These are phyloP conservation scores for Arctopsyche grandis DNA, from an alignment of 1,140 invertebrate genomes.

Conservation along the genomic window DNA sequence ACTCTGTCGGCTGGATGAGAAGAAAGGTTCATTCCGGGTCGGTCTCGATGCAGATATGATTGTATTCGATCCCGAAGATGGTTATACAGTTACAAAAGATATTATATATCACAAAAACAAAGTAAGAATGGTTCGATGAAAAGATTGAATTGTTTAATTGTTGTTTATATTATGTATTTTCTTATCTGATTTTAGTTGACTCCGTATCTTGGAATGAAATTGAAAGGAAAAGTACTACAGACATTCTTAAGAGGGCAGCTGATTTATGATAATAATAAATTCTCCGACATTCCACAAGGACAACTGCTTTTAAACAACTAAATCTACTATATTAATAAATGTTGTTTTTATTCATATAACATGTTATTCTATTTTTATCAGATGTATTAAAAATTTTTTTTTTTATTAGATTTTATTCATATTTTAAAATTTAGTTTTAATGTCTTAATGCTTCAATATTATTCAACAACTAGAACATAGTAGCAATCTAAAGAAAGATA, in stretches of 20 bases:
- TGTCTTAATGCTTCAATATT: too few species aligned
- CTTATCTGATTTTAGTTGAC: slow-evolving; percentile 57
- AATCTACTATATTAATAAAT: not conserved
- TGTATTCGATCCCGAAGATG: slow-evolving; percentile 73
- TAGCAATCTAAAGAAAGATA: too few species aligned
- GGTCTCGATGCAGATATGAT: slow-evolving; percentile 80
- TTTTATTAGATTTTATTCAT: too few species aligned
- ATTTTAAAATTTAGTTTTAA: too few species aligned
- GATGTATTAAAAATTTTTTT: too few species aligned
- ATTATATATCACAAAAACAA: slow-evolving; percentile 71
- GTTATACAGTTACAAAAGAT: slow-evolving; percentile 66
- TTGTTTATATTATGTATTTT: too few species aligned
- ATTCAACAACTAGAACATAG: too few species aligned
- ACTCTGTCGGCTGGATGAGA: slow-evolving; percentile 69
- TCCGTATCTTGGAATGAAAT: slow-evolving; percentile 65
- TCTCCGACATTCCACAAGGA: slow-evolving; percentile 60
- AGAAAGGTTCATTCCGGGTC: slow-evolving; percentile 70
- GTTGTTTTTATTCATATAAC: too few species aligned
- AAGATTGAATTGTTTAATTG: not conserved
- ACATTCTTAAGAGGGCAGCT: slow-evolving; percentile 67
- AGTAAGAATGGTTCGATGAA: slow-evolving; percentile 56
- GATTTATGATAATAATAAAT: slow-evolving; percentile 63
- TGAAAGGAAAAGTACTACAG: slow-evolving; percentile 65
- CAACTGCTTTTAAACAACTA: slow-evolving; percentile 57
- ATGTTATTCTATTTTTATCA: too few species aligned